phyloP scores from a whole-genome alignment of 1,140 invertebrate species.

The Zaprionus inermis region DNA sequence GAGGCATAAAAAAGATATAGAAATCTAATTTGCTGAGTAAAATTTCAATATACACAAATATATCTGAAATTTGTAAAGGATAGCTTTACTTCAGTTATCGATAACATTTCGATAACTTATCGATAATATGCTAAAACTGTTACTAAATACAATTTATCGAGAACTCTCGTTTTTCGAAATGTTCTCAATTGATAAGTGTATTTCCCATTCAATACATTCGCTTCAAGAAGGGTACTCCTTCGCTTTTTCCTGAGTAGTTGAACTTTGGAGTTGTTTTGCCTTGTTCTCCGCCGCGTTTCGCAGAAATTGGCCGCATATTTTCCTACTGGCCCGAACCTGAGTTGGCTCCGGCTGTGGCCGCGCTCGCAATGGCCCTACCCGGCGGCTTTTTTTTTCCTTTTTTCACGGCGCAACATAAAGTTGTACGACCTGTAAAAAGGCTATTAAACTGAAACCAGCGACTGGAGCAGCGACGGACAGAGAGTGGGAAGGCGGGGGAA shows the following conservation, averaged over 20 bases:
- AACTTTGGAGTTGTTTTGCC: conserved; percentile 41
- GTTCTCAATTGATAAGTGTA: conserved; percentile 13
- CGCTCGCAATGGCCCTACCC: conserved; percentile 9
- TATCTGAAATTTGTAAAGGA: not conserved
- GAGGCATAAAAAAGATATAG: not conserved
- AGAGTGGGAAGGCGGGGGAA: conserved; percentile 27
- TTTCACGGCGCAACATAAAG: conserved; percentile 61
- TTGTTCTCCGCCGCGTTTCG: conserved; percentile 22
- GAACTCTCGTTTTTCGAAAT: not conserved
- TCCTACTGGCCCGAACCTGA: conserved; percentile 3
- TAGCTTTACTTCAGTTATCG: not conserved
- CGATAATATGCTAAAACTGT: not conserved
- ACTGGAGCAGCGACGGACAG: not conserved
- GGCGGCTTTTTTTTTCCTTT: conserved; percentile 11
- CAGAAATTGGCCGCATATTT: conserved; percentile 55
- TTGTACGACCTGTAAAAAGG: conserved; percentile 82
- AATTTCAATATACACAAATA: not conserved
- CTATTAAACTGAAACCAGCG: conserved; percentile 75
- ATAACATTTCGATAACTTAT: not conserved
- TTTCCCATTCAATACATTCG: conserved; percentile 19
- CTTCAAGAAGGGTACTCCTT: not conserved
- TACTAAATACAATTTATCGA: not conserved
- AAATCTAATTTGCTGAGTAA: no score
- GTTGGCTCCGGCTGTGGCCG: not conserved
- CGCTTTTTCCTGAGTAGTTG: conserved; percentile 22